These are phyloP conservation scores for Heliconius nattereri DNA, from an alignment of 1,140 invertebrate genomes.

Conservation along the genomic window DNA sequence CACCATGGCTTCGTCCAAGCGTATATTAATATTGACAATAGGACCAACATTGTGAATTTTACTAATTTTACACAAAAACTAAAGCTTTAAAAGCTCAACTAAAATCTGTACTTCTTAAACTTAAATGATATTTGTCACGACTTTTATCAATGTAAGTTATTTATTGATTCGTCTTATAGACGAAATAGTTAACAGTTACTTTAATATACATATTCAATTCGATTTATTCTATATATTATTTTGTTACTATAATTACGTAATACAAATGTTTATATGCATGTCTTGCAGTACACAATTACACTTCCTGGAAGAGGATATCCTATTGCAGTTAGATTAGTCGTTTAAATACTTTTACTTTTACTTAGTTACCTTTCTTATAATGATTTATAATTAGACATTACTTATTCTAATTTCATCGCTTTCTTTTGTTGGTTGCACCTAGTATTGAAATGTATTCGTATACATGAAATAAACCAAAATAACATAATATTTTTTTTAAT, in stretches of 20 bases:
- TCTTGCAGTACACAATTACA: background rate
- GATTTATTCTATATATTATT: background rate
- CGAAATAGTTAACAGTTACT: no score
- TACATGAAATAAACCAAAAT: background rate
- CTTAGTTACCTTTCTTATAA: background rate
- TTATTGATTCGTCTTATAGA: no score
- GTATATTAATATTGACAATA: no score
- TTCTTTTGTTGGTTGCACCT: background rate
- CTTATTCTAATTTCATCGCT: background rate
- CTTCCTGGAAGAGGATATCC: slow-evolving; percentile 10
- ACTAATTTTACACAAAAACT: no score
- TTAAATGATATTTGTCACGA: no score
- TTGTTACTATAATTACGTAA: background rate
- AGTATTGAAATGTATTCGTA: background rate
- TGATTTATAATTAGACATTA: background rate
- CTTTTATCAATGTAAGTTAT: no score
- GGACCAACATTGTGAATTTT: no score
- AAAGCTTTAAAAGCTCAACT: no score
- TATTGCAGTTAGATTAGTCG: background rate
- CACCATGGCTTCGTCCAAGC: no score
- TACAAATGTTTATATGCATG: background rate
- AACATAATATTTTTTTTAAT: no score
- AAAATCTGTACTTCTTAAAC: no score
- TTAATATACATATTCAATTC: background rate
- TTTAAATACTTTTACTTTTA: slow-evolving; percentile 10